phyloP scores from a whole-genome alignment of 2,888 invertebrate genomes.

The Malacosoma neustria region DNA sequence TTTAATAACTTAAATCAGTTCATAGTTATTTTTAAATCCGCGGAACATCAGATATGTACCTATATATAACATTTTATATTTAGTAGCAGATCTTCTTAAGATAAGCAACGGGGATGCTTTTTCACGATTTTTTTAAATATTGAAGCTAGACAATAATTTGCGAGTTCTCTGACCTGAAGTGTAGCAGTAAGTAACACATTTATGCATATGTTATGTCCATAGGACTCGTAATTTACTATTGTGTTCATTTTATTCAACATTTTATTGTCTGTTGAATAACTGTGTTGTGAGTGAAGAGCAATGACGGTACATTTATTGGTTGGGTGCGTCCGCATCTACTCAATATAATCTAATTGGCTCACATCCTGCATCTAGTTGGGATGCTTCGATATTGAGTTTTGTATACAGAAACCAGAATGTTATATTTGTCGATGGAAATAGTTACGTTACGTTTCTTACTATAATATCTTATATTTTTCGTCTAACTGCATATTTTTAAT shows the following conservation, averaged over 20 bases:
- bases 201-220: background rate
- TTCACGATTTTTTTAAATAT: too few species aligned
- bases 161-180: background rate
- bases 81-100: too few species aligned
- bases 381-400: slow-evolving; percentile 6
- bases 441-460: slow-evolving; percentile 12
- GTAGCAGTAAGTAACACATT: background rate
- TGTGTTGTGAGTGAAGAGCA: background rate
- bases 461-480: too few species aligned
- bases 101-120: too few species aligned
- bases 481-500: too few species aligned
- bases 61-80: too few species aligned
- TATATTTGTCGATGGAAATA: slow-evolving; percentile 14
- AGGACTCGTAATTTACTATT: slow-evolving; percentile 1
- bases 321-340: slow-evolving; percentile 42
- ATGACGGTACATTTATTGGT: slow-evolving; percentile 3
- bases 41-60: too few species aligned
- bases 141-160: too few species aligned
- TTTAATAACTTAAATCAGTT: too few species aligned
- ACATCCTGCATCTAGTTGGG: slow-evolving; percentile 25
- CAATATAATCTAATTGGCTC: slow-evolving; percentile 61
- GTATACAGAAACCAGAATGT: too few species aligned
- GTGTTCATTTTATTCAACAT: slow-evolving; percentile 6
- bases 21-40: too few species aligned
- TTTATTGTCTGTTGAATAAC: slow-evolving; percentile 1